phyloP scores from a whole-genome alignment of 2,797 vertebrate genomes.

The Falco biarmicus region DNA sequence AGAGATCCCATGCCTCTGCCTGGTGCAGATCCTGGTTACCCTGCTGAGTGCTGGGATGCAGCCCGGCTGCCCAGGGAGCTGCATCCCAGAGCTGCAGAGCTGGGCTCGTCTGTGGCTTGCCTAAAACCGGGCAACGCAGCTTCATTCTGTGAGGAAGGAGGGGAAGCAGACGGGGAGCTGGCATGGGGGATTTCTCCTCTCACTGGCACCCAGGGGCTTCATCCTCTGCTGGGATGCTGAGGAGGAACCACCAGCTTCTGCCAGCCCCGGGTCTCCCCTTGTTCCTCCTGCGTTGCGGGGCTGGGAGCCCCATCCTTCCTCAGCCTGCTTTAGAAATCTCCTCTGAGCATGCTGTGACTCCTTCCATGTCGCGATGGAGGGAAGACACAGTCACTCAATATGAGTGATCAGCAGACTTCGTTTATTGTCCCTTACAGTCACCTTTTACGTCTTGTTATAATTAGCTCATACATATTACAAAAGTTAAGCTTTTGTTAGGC shows the following conservation, averaged over 20 bases:
- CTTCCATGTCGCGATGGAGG: background rate
- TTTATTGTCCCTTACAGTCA: too few species aligned
- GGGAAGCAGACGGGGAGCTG: background rate
- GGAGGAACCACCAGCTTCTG: accelerated
- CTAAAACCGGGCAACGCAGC: slow-evolving; percentile 12
- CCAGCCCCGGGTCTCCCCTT: background rate
- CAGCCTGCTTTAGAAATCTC: background rate
- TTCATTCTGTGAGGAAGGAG: slow-evolving; percentile 44
- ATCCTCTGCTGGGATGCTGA: background rate
- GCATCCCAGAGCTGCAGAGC: background rate
- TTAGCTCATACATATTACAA: too few species aligned
- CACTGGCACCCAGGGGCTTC: background rate
- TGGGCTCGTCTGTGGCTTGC: background rate
- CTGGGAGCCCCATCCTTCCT: background rate
- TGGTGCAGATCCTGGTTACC: background rate
- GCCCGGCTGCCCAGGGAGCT: background rate
- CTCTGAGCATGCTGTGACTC: background rate
- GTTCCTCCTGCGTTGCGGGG: accelerated
- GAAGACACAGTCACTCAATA: too few species aligned
- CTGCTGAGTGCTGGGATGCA: background rate
- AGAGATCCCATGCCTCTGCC: background rate
- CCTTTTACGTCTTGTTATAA: too few species aligned
- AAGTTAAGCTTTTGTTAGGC: too few species aligned
- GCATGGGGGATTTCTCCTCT: accelerated
- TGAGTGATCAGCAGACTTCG: too few species aligned